Evolutionary conservation across 2,113 vertebrate genomes (phyloP).

Genomic region (Bolborhynchus lineola): DNA sequence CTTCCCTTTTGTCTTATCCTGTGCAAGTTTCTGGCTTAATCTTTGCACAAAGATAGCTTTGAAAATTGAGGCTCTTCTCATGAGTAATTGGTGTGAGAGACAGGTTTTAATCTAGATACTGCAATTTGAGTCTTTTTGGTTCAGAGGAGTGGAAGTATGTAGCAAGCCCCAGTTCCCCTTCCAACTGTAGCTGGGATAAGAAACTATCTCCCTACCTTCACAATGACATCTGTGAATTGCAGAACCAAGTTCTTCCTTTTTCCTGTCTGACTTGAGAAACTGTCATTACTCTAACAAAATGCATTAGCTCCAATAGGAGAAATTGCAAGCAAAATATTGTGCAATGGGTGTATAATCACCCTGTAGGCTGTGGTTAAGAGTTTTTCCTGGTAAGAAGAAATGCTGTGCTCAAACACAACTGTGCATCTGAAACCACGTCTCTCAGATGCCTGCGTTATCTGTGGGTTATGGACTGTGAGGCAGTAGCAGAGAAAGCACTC

Average conservation of each 20-base stretch:
- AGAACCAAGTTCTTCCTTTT: constrained; percentile 20
- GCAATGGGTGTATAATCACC: not conserved
- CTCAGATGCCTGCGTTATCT: not conserved
- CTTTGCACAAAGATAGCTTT: not conserved
- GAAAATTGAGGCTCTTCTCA: not conserved
- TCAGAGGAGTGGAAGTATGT: not conserved
- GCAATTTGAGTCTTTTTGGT: not conserved
- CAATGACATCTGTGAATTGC: not conserved
- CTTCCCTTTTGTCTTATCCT: not conserved
- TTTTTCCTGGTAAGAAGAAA: not conserved
- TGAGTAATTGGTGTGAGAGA: not conserved
- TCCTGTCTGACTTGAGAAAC: not conserved
- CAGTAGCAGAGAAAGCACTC: not conserved
- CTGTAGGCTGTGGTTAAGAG: not conserved
- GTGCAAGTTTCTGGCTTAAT: not conserved
- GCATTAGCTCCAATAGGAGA: not conserved
- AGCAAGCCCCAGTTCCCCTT: not conserved
- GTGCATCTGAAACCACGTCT: not conserved
- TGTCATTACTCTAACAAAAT: not conserved
- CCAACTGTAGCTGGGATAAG: not conserved
- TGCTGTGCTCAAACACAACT: not conserved
- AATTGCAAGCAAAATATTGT: not conserved
- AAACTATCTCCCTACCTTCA: not conserved
- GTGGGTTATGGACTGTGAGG: not conserved
- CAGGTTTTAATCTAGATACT: not conserved